A percentile compares a stretch with the other conserved stretches of the same genome.
These are phyloP conservation scores for Anoncus sp. DNA, from an alignment of 2,888 invertebrate species.

Conservation along the genomic window DNA sequence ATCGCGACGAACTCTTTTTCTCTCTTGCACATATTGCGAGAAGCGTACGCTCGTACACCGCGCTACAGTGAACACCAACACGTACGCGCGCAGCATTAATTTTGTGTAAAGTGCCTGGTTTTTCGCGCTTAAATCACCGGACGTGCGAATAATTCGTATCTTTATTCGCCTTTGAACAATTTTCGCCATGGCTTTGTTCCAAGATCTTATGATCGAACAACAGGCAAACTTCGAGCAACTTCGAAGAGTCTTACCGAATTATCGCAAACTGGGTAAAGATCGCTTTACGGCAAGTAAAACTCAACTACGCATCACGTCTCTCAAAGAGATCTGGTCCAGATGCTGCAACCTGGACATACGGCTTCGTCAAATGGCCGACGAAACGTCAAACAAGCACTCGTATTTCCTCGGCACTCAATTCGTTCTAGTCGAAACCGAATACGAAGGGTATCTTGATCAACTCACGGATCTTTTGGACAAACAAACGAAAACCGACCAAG, in stretches of 20 bases:
- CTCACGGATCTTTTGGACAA: constrained; percentile 28
- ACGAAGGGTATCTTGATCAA: constrained; percentile 16
- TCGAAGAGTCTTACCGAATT: constrained; percentile 28
- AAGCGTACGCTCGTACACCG: constrained; percentile 16
- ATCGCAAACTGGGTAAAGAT: constrained; percentile 20
- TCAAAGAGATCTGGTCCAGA: constrained; percentile 25
- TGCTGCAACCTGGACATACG: constrained; percentile 13
- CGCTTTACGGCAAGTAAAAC: constrained; percentile 26
- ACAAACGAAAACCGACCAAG: not conserved
- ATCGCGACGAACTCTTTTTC: constrained; percentile 5
- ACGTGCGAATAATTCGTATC: too few relatives aligned
- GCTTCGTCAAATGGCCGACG: constrained; percentile 17
- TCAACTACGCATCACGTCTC: constrained; percentile 5
- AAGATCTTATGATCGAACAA: constrained; percentile 15
- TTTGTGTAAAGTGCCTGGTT: too few relatives aligned
- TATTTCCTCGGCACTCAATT: constrained; percentile 16
- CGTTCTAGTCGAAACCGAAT: constrained; percentile 4
- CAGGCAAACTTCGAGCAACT: not conserved
- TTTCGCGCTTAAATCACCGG: too few relatives aligned
- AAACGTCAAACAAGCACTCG: not conserved
- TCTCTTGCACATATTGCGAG: not conserved
- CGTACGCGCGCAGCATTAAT: constrained; percentile 5
- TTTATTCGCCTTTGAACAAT: not conserved
- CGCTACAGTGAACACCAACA: constrained; percentile 3
- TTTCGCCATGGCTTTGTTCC: not conserved